Base-by-base conservation (phyloP, 1,140 invertebrate genomes). In the Eufriesea mexicana region DNA sequence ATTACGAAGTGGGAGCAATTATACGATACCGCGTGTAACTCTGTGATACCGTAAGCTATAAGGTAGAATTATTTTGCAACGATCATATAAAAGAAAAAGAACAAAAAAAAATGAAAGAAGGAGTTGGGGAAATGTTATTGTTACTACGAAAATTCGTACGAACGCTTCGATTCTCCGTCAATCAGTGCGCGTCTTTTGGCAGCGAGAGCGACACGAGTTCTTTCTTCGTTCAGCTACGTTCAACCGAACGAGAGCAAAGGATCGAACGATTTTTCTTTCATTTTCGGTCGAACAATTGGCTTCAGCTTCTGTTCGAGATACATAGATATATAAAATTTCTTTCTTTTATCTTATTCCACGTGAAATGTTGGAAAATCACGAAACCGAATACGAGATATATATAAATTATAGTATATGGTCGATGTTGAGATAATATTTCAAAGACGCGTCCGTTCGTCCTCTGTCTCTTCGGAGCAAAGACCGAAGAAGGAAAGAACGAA, bases 21-120 rank as follows among this genome's bases (percentile, higher is more conserved):
- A 86, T 88, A 88, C 73, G 89, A 92, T 93, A 93, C 91, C 91
- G 92, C 90, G 91, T 92, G 91, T 93, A 92, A 92, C 89, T 94
- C 93, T 94, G 93, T 94, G 93, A 94, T 94, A 94, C 87, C 89
- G 90, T 93, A 94, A 89, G 91, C 88, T 92, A 91, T 93, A 94
- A 94, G 92, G 86, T 93, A 93, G 89, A 94, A 91, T 90, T 93
- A 94, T 93, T 93, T 92, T 91, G 87, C 92, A 90, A 90, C 86
- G 86, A 90, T 89, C 80, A 68, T 82, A 75, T 59, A 72, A 70
- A 68, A 70, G 28, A 18, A 75, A 49, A 77, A 71, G 23, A n/a
- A 23, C 49, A 74, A 57, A 49, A 47, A 28, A 68, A 83, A 79
- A 16, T 64, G 16, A 6, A 68, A n/a, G 18, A n/a, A 9, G 25